Evolutionary conservation across 1,140 invertebrate species (phyloP), one percentile per base, ranked within the genome.

Genomic region (Ridgeia piscesae): DNA sequence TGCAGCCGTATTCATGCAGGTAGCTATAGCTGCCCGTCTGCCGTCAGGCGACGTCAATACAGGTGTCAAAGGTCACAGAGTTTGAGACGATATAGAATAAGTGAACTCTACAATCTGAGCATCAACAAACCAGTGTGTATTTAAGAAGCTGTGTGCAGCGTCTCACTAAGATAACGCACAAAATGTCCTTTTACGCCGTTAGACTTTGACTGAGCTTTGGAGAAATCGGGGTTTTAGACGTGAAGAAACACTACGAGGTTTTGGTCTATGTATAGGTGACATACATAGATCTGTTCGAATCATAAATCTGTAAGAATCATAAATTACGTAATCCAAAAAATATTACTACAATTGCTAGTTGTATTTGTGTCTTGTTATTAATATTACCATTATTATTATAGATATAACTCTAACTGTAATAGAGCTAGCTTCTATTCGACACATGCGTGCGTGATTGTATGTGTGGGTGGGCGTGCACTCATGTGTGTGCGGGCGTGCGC

Each of bases 101-200:
- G 58, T 77, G 58, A 77, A 77, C 58, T 77, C 58, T 77, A 77
- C 58, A 77, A 77, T 77, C 58, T 77, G 58, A 77, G 58, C 58
- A 77, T 21, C 58, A 77, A 77, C 58, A 77, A 14, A 2, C 27
- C 58, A 31, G 17, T 77, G 58, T 77, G 58, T 77, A 21, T 21
- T 27, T 21, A 77, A 77, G 58, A 77, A 77, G 58, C 0, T 77
- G 58, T 31, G 58, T 21, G 58, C 58, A 27, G 58, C 58, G 58
- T 27, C 58, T 77, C 58, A 27, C 0, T 21, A 21, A 8, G 58
- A 77, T 77, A 77, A 77, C 58, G 58, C 17, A 31, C 27, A 31
- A 77, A 31, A 77, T 77, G 2, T 77, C 11, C 58, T 14, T 77
- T 21, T 77, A 27, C 58, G 27, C 11, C 27, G 58, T 77, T 77